phyloP scores from a whole-genome alignment of 2,888 invertebrate species.

The Koerneria pararmatus region DNA sequence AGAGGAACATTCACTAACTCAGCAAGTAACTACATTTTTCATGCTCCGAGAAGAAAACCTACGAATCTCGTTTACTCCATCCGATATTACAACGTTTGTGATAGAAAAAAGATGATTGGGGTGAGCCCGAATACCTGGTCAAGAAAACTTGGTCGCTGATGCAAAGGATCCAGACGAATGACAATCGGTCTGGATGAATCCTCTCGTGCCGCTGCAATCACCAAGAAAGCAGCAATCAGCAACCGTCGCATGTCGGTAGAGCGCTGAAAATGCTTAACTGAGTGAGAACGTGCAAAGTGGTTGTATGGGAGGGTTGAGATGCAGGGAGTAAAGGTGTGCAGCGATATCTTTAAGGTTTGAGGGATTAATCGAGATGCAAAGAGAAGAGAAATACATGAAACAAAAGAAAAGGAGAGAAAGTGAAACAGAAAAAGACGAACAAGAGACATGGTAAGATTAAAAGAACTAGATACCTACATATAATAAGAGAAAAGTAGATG shows the following conservation, averaged over 20 bases:
- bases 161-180: constrained; percentile 36
- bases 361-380: background rate
- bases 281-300: background rate
- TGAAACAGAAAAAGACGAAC: background rate
- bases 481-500: no score
- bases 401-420: background rate
- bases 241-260: background rate
- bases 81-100: background rate
- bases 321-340: constrained; percentile 1
- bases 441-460: no score
- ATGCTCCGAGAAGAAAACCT: no score
- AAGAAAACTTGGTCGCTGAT: constrained; percentile 31
- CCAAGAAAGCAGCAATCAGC: constrained; percentile 21
- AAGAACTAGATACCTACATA: no score
- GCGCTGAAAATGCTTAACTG: background rate
- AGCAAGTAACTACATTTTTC: no score
- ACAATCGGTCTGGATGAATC: constrained; percentile 38
- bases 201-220: constrained; percentile 29
- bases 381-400: background rate
- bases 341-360: background rate
- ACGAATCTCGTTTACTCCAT: no score
- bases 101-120: background rate
- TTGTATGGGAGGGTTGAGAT: background rate
- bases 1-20: no score
- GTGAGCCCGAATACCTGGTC: constrained; percentile 26